These are phyloP conservation scores for Cepphus grylle DNA, from an alignment of 2,113 vertebrate species.

Conservation along the genomic window DNA sequence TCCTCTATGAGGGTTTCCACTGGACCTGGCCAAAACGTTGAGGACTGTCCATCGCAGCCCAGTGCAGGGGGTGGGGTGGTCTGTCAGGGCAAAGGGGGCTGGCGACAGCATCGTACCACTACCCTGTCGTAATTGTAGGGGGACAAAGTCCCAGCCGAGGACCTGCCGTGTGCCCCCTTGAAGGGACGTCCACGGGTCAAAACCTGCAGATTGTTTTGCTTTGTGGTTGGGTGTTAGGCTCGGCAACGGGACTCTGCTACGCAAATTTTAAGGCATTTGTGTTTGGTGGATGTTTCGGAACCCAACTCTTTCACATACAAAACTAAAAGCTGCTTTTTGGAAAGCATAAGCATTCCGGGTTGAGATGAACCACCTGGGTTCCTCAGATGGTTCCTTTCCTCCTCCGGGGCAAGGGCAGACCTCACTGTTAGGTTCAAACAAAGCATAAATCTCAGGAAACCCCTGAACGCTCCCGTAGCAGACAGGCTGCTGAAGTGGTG, in stretches of 20 bases:
- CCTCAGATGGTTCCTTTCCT: not conserved
- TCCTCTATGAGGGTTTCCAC: accelerated
- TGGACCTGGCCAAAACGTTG: not conserved
- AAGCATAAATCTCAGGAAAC: not conserved
- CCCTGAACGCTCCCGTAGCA: not conserved
- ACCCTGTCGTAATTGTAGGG: not conserved
- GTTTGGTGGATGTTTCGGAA: not conserved
- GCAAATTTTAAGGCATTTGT: not conserved
- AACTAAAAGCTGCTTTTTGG: not conserved
- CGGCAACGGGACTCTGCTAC: not conserved
- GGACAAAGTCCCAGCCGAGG: not conserved
- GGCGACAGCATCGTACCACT: accelerated
- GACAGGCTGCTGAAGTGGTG: not conserved
- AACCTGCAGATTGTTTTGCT: not conserved
- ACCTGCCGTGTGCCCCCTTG: not conserved
- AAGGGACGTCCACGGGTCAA: not conserved
- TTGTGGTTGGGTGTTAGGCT: not conserved
- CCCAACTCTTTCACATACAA: not conserved
- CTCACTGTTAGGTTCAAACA: not conserved
- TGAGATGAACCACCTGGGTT: not conserved
- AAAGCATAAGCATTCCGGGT: not conserved
- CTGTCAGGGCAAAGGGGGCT: not conserved
- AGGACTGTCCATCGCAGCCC: too few species aligned
- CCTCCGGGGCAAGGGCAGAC: not conserved
- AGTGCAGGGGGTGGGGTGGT: not conserved